These are phyloP conservation scores for Rachycentron canadum DNA, from an alignment of 2,797 vertebrate genomes.

Conservation along the genomic window DNA sequence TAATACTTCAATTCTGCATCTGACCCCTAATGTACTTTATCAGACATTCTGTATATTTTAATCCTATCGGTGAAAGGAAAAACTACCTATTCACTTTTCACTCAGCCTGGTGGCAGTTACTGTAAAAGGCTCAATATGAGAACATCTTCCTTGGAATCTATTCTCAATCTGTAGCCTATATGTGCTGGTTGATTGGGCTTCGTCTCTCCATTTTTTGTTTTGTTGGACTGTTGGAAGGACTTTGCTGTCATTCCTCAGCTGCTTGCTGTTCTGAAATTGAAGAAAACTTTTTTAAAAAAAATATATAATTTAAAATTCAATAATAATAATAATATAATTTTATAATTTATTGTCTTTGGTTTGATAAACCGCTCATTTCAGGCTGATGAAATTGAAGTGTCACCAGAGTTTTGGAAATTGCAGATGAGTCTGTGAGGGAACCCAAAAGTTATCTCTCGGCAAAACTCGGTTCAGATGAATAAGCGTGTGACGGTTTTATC, in stretches of 20 bases:
- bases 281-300: no score
- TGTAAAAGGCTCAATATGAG: neutral
- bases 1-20: slow-evolving; percentile 5
- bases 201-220: no score
- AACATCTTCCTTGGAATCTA: neutral
- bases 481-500: slow-evolving; percentile 5
- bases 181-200: neutral
- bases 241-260: neutral
- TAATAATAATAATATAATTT: no score
- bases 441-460: neutral
- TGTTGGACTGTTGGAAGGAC: no score
- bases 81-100: neutral
- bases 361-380: slow-evolving; percentile 28
- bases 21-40: neutral
- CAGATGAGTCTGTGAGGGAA: slow-evolving; percentile 14
- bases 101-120: neutral
- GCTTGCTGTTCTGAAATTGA: slow-evolving; percentile 3
- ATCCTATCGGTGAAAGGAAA: neutral
- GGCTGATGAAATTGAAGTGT: slow-evolving; percentile 21
- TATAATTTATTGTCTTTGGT: no score
- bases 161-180: neutral
- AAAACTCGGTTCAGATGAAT: slow-evolving; percentile 24
- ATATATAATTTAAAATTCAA: no score
- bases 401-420: slow-evolving; percentile 31
- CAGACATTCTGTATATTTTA: neutral